A percentile compares a stretch with the other conserved stretches of the same genome.
Evolutionary conservation across 2,888 invertebrate genomes (phyloP).

Genomic region (Tenthredo distinguenda): DNA sequence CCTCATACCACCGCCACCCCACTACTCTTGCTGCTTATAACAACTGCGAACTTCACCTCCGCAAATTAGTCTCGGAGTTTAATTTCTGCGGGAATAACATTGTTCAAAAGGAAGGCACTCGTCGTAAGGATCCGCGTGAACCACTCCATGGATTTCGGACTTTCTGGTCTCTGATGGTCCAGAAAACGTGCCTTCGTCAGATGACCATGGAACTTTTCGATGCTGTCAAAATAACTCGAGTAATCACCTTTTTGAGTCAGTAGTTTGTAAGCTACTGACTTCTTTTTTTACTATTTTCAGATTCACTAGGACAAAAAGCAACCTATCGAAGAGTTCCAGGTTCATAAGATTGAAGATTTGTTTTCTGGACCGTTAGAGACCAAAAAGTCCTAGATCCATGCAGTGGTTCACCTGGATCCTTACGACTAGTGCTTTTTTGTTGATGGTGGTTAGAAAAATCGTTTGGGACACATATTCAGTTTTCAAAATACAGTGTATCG

Average conservation of each 20-base stretch:
- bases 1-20: neutral
- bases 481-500: neutral
- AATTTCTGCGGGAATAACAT: neutral
- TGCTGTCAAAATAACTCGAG: neutral
- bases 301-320: neutral
- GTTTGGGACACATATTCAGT: neutral
- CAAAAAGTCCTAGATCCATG: neutral
- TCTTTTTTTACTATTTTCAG: no score
- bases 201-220: neutral
- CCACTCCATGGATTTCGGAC: neutral
- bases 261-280: no score
- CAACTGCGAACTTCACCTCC: neutral
- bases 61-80: neutral
- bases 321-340: neutral
- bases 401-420: neutral
- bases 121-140: neutral
- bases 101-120: neutral
- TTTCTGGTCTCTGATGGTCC: neutral
- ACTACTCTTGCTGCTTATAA: neutral
- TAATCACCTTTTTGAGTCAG: no score
- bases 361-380: neutral
- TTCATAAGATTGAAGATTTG: neutral
- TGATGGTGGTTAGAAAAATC: neutral
- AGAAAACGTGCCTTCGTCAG: neutral
- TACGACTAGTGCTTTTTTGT: neutral